Evolutionary conservation across 2,113 vertebrate genomes (phyloP).

Genomic region (Xiphophorus hellerii): DNA sequence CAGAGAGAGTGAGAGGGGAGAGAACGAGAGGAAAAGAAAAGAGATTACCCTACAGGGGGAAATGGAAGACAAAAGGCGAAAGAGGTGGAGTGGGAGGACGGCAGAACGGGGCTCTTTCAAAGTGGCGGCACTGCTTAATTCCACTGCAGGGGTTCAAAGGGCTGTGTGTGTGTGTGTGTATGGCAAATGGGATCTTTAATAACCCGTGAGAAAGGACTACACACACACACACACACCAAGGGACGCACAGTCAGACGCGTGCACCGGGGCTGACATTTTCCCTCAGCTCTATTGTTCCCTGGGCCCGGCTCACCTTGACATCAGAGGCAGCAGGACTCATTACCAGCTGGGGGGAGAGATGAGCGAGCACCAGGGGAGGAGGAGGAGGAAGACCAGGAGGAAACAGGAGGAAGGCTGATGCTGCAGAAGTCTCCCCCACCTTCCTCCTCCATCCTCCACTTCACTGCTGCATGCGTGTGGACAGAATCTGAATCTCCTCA

Average conservation of each 20-base stretch:
- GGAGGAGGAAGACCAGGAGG: slow-evolving; percentile 48
- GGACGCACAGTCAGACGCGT: slow-evolving; percentile 1
- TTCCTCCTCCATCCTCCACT: slow-evolving; percentile 12
- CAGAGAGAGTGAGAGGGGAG: slow-evolving; percentile 18
- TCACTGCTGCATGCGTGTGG: slow-evolving; percentile 11
- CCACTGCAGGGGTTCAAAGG: slow-evolving; percentile 77
- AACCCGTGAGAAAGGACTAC: slow-evolving; percentile 60
- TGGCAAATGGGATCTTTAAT: slow-evolving; percentile 67
- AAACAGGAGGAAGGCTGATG: slow-evolving; percentile 58
- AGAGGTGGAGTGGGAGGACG: slow-evolving; percentile 72
- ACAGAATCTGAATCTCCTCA: slow-evolving; percentile 43
- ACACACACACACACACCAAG: slow-evolving; percentile 18
- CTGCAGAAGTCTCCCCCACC: slow-evolving; percentile 18
- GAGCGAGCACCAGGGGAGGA: slow-evolving; percentile 32
- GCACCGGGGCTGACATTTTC: slow-evolving; percentile 74
- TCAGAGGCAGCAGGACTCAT: slow-evolving; percentile 79
- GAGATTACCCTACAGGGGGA: slow-evolving; percentile 66
- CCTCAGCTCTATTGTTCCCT: slow-evolving; percentile 76
- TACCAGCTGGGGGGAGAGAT: slow-evolving; percentile 71
- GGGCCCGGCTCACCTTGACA: slow-evolving; percentile 78
- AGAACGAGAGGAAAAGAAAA: slow-evolving; percentile 27
- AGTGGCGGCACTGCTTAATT: slow-evolving; percentile 71
- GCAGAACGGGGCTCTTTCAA: slow-evolving; percentile 62
- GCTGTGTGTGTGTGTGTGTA: slow-evolving; percentile 39
- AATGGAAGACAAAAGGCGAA: slow-evolving; percentile 69